Evolutionary conservation across 2,113 vertebrate species (phyloP).

Genomic region (Pao palembangensis): DNA sequence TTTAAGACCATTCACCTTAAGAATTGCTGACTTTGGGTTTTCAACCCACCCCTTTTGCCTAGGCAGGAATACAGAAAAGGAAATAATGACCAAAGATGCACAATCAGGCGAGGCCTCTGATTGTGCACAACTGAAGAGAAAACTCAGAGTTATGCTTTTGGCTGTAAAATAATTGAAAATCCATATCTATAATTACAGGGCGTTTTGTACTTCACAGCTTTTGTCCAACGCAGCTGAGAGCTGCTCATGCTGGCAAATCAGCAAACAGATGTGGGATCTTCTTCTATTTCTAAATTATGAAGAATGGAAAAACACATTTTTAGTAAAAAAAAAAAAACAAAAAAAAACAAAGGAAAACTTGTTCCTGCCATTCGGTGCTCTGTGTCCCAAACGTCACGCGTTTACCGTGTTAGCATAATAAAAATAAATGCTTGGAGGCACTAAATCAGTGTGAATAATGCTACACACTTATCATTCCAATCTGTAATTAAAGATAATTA

Average conservation of each 20-base stretch:
- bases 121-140: conserved; percentile 34
- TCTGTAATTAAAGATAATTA: neutral
- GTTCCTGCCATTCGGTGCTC: neutral
- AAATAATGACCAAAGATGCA: conserved; percentile 37
- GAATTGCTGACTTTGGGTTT: neutral
- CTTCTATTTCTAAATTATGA: neutral
- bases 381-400: neutral
- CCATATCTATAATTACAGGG: conserved; percentile 58
- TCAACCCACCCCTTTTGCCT: neutral
- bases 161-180: conserved; percentile 56
- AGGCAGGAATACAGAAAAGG: neutral
- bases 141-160: conserved; percentile 45
- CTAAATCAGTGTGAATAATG: neutral
- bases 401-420: conserved; percentile 5
- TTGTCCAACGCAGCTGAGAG: conserved; percentile 5
- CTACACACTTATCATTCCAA: neutral
- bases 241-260: conserved; percentile 13
- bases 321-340: too few species aligned
- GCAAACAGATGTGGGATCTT: neutral
- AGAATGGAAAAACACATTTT: too few species aligned
- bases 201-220: conserved; percentile 38
- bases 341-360: too few species aligned
- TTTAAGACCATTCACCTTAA: too few species aligned
- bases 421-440: neutral
- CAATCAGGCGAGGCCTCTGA: conserved; percentile 16